These are phyloP conservation scores for Lucilia cuprina DNA, from an alignment of 1,140 invertebrate genomes.

Conservation along the genomic window DNA sequence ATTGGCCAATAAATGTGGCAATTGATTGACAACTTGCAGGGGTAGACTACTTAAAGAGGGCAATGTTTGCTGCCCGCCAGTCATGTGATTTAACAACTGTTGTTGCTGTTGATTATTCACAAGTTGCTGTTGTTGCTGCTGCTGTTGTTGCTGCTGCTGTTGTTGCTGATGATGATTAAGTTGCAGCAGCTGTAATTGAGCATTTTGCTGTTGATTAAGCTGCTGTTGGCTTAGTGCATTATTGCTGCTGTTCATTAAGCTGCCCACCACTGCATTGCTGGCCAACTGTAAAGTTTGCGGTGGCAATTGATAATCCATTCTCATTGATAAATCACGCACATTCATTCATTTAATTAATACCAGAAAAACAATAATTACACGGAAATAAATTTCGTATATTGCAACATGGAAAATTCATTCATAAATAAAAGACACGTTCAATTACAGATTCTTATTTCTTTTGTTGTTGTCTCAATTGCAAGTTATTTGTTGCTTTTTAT, in stretches of 20 bases:
- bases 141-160: constrained; percentile 49
- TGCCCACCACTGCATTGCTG: constrained; percentile 19
- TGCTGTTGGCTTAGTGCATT: constrained; percentile 43
- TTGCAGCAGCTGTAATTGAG: constrained; percentile 43
- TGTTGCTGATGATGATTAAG: constrained; percentile 39
- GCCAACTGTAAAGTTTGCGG: constrained; percentile 53
- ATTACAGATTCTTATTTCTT: background rate
- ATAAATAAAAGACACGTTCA: constrained; percentile 23
- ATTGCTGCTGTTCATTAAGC: constrained; percentile 34
- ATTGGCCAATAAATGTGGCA: constrained; percentile 54
- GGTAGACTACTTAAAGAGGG: constrained; percentile 57
- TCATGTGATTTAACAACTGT: constrained; percentile 34
- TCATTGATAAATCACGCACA: constrained; percentile 46
- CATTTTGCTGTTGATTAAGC: constrained; percentile 42
- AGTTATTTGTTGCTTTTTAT: background rate
- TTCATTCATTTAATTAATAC: background rate
- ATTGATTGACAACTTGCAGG: constrained; percentile 59
- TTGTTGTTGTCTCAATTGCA: background rate
- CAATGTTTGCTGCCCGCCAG: constrained; percentile 44
- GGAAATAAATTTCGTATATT: background rate
- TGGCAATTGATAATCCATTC: constrained; percentile 66
- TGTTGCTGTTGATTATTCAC: constrained; percentile 47
- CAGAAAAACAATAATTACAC: background rate
- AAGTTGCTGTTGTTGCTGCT: constrained; percentile 49
- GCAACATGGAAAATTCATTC: background rate